Base-by-base conservation (phyloP, 2,113 vertebrate species). In the Phalacrocorax brasilianus region DNA sequence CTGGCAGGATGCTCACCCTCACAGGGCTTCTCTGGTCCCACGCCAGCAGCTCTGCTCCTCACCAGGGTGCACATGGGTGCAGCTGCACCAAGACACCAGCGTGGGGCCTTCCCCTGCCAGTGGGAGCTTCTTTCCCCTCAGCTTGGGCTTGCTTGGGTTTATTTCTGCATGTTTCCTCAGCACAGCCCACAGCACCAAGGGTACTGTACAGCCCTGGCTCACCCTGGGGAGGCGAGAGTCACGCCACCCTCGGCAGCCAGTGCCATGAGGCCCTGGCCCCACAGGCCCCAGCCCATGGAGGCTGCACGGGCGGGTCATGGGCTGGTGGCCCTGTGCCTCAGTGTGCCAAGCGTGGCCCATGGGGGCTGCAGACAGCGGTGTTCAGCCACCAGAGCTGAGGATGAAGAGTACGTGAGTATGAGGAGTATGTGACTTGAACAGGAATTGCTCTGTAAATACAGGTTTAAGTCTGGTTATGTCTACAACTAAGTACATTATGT, bases 261-360 rank as follows among this genome's bases (percentile, higher is more conserved):
- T 0, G 0, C 32, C 6, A 24, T 10, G 28, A 17, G 24, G 14
- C 19, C n/a, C 49, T 2, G 2, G 9, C 14, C 8, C 44, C 17
- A 6, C 45, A 14, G 35, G 35, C 4, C 14, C 8, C n/a, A 21
- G 40, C 6, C 16, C 8, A 1, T 3, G 26, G 32, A 42, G 50
- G 21, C 12, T 28, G 14, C 7, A 21, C 0, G 0, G 16, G 9
- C 32, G 38, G 28, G 38, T 35, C 63, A 10, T 11, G 22, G 44
- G 44, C 49, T 47, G 16, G 15, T 18, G 21, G 4, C 3, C 21
- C 9, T 1, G 0, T 22, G n/a, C 19, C 21, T 19, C 70, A 65
- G 4, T 4, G 12, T 56, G 11, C 13, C 1, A 0, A 44, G 32
- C 1, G 0, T 10, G 26, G 42, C 17, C 12, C 32, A 24, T 10